Evolutionary conservation across 2,113 vertebrate species (phyloP), one percentile per base, ranked within the genome.

Genomic region (Oreochromis tanganicae): DNA sequence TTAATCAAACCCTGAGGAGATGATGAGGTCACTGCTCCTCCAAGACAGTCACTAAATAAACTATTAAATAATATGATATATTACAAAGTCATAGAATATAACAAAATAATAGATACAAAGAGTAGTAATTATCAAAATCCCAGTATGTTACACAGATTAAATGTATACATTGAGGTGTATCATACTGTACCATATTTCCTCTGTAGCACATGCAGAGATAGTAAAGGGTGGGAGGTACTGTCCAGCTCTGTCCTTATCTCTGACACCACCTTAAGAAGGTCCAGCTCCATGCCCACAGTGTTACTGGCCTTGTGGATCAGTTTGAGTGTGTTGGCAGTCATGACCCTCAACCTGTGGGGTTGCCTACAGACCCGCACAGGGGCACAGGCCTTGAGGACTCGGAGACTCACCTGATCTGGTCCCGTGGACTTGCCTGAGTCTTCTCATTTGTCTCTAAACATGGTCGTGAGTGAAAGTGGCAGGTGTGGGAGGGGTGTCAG

Each of bases 311-410:
- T 34, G 29, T 29, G 24, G 29, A 34, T 34, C 29, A 19, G 59
- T 34, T 34, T 6, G 59, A 61, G 59, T 19, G 8, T 61, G 29
- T 34, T 61, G 57, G 57, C 27, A 61, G 27, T 61, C 27, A 10
- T 5, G 5, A 17, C 57, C 14, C 27, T 61, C 27, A 3, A 16
- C 57, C 57, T 32, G 57, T 34, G 29, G 57, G 13, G 56, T 32
- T 59, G 27, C 56, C 56, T 1, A 9, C 56, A 27, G 55, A 56
- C 55, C 55, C 2, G 6, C 2, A 27, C 55, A 27, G 55, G 6
- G 55, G 21, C 55, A 27, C 24, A 0, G 12, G 55, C 2, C 24
- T 57, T 2, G 12, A 1, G 12, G 55, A 52, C 8, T 19, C 17
- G 8, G 1, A 17, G 50, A 57, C 24, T 29, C 55, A 1, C 24